Evolutionary conservation across 2,888 invertebrate genomes (phyloP).

Genomic region (Drosophila dives): DNA sequence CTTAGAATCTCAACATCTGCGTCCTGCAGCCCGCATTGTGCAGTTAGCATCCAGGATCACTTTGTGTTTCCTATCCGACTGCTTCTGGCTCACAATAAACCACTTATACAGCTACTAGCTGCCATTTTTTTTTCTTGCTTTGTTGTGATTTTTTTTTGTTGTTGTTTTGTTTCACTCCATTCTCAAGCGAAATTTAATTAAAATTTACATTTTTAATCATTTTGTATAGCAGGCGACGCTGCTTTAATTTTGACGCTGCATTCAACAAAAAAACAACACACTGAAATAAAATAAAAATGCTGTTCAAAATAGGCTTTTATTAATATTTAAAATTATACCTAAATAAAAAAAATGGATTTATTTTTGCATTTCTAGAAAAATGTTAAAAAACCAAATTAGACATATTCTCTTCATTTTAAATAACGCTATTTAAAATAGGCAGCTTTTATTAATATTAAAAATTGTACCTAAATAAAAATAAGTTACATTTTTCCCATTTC

Average conservation of each 20-base stretch:
- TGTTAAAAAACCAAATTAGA: background rate
- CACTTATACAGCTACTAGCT: constrained; percentile 75
- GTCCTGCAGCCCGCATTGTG: constrained; percentile 10
- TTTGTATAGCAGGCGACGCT: constrained; percentile 62
- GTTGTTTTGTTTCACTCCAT: constrained; percentile 32
- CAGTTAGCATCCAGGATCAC: constrained; percentile 30
- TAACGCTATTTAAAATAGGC: too few species aligned
- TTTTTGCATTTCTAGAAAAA: background rate
- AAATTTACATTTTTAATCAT: constrained; percentile 82
- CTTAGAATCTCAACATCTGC: constrained; percentile 30
- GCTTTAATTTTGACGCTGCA: constrained; percentile 53
- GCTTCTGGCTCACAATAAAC: constrained; percentile 70
- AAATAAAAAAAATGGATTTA: background rate
- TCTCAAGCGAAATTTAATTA: constrained; percentile 77
- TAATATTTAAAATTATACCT: fast-evolving
- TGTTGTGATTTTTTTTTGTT: constrained; percentile 20
- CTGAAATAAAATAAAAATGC: too few species aligned
- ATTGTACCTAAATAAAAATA: background rate
- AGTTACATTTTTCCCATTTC: background rate
- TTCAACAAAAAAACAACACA: background rate
- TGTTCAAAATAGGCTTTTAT: background rate
- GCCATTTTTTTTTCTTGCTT: constrained; percentile 27
- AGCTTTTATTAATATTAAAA: background rate
- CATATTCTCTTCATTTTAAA: too few species aligned
- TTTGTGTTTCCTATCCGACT: constrained; percentile 24